Conservation (phyloP, 2,797 vertebrate genomes). For the Sarcoramphus papa region DNA sequence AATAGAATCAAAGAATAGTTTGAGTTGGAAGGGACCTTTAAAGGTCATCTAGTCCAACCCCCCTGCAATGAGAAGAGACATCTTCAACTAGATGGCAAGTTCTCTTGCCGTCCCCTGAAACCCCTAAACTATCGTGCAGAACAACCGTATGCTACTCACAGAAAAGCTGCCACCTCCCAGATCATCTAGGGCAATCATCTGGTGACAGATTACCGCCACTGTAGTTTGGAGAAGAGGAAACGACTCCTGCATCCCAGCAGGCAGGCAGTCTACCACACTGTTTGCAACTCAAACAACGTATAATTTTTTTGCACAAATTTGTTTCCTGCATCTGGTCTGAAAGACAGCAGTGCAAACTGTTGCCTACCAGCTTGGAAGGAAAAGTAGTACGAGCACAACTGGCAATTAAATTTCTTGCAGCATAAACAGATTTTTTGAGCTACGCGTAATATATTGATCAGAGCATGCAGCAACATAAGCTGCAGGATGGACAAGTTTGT, state of each 20-base stretch:
- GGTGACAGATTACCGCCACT: neutral
- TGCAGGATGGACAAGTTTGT: neutral
- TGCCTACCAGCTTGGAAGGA: neutral
- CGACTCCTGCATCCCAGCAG: neutral
- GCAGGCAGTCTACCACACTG: neutral
- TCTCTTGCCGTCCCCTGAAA: neutral
- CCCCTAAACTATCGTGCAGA: neutral
- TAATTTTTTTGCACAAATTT: neutral
- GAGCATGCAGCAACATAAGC: neutral
- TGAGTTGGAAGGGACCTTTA: neutral
- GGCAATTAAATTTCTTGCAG: neutral
- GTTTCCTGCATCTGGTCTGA: neutral
- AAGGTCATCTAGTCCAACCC: neutral
- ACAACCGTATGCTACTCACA: neutral
- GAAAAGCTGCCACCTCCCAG: neutral
- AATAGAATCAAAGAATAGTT: neutral
- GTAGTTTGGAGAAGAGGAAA: neutral
- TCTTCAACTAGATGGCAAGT: neutral
- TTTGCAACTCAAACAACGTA: neutral
- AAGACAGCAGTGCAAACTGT: neutral
- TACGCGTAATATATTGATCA: rapidly evolving
- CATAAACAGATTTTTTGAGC: neutral
- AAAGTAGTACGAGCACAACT: neutral
- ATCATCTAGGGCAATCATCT: neutral
- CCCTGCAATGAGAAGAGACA: neutral